Evolutionary conservation across 2,888 invertebrate genomes (phyloP), one percentile per base, ranked within the genome.

Genomic region (Drosophila fungiperda): DNA sequence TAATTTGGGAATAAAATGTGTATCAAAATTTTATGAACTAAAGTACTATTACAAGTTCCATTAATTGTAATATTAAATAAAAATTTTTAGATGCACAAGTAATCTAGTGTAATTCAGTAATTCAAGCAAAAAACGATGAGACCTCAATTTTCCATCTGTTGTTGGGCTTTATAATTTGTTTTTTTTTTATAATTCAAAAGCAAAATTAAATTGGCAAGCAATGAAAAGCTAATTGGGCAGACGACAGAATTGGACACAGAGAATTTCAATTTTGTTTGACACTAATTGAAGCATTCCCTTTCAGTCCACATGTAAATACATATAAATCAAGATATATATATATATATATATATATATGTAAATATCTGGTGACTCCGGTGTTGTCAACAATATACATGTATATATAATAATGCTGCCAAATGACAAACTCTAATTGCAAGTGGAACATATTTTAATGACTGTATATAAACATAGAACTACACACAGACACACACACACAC

Each of bases 351-450:
- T 23, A 20, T 40, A 32, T 11, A 26, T 17, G 2, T 33, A 23
- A n/a, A 15, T 2, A 52, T 38, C 52, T 42, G 11, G 36, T 33
- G 52, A 36, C 64, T 73, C 58, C 48, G 53, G 53, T 58, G 67
- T 68, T 83, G 81, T 68, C 73, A 75, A 83, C 87, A 83, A 85
- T 80, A 83, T 86, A 40, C 45, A 38, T 68, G 45, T 50, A 68
- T 66, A 35, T 87, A 77, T 68, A 61, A 50, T 74, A 68, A 50
- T 68, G 77, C 82, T 78, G 84, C 45, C 88, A 89, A 89, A 79
- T 89, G 88, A 85, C 86, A 89, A 83, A 87, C 86, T 89, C 76
- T 87, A 87, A 87, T 87, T 87, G 86, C 88, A 82, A 82, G 78
- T 80, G 88, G 78, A 74, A 87, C 87, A 77, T 72, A 76, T 87